A percentile compares a stretch with the other conserved stretches of the same genome.
Evolutionary conservation across 2,113 vertebrate species (phyloP).

Genomic region (Jacana jacana): DNA sequence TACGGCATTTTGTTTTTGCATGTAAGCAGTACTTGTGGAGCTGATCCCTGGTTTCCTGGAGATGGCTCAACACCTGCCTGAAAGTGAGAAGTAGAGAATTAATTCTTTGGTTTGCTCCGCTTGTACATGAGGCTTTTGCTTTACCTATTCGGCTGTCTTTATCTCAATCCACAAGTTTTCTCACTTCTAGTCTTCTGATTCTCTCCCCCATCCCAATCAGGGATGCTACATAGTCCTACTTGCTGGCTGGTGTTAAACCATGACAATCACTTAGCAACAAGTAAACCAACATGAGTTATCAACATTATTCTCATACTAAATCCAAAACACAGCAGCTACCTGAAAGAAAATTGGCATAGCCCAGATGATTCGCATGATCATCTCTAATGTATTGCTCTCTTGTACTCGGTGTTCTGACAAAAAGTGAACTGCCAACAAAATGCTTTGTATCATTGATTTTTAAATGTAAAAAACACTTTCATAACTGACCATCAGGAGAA

Average conservation of each 20-base stretch:
- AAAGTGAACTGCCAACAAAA: not conserved
- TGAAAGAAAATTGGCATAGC: not conserved
- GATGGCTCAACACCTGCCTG: not conserved
- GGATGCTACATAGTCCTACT: not conserved
- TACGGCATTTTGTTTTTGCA: not conserved
- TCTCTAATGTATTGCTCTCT: not conserved
- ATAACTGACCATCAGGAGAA: not conserved
- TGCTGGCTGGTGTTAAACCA: not conserved
- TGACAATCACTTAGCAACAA: not conserved
- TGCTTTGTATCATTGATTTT: not conserved
- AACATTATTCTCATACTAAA: not conserved
- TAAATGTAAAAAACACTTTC: not conserved
- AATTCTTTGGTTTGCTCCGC: not conserved
- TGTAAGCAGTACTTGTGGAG: not conserved
- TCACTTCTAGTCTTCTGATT: not conserved
- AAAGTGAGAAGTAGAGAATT: not conserved
- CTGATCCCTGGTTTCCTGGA: not conserved
- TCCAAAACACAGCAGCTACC: not conserved
- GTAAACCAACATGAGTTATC: not conserved
- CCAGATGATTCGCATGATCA: not conserved
- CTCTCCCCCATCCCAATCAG: not conserved
- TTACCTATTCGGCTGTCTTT: not conserved
- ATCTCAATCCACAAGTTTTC: not conserved
- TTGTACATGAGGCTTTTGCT: not conserved
- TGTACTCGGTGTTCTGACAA: not conserved